Conservation (phyloP, 2,888 invertebrate species). For the Thysanoteuthis rhombus region DNA sequence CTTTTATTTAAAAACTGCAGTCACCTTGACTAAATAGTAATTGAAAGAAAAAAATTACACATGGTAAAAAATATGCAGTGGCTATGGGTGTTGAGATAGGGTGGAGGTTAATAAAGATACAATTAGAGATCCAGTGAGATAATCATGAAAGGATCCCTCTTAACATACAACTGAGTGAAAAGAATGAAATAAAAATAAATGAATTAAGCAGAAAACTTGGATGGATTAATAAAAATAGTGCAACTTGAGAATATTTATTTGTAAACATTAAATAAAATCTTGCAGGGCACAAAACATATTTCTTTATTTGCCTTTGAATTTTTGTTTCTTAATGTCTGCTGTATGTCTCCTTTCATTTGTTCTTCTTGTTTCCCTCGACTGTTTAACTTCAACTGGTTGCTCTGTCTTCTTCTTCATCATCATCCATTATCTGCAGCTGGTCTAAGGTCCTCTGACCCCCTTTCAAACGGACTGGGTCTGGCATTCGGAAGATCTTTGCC, state of each 20-base stretch:
- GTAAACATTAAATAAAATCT: background rate
- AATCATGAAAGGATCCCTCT: background rate
- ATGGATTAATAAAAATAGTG: background rate
- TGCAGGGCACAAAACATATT: background rate
- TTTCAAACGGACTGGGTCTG: constrained; percentile 53
- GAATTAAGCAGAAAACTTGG: background rate
- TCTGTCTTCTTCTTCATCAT: constrained; percentile 15
- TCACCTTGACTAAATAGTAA: too few species aligned
- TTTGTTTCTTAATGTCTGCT: background rate
- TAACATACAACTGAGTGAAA: background rate
- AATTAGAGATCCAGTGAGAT: background rate
- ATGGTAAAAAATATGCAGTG: too few species aligned
- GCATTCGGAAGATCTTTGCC: constrained; percentile 61
- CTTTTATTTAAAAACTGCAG: too few species aligned
- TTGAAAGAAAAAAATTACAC: too few species aligned
- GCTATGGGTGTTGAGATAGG: too few species aligned
- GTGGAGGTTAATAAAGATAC: too few species aligned
- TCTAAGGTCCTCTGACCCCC: constrained; percentile 45
- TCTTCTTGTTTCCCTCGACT: background rate
- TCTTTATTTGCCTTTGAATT: background rate
- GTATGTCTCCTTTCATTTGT: background rate
- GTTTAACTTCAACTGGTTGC: background rate
- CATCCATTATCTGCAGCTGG: background rate
- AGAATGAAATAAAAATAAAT: background rate
- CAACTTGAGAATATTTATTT: background rate